A percentile compares a stretch with the other conserved stretches of the same genome.
Conservation (phyloP, 1,140 invertebrate species). For the Cydia strobilella region DNA sequence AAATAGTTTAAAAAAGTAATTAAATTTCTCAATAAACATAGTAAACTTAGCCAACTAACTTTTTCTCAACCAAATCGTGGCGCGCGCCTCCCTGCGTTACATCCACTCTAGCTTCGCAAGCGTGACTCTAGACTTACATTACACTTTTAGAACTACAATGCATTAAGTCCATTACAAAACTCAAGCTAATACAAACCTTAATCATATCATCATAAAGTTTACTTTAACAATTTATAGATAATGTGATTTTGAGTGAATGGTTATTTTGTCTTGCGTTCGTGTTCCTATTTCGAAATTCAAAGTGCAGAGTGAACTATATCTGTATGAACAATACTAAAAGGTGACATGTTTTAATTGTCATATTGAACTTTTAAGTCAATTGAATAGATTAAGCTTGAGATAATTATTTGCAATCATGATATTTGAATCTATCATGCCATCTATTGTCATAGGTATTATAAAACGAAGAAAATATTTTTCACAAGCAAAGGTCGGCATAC, state of each 20-base stretch:
- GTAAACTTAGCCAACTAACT: background rate
- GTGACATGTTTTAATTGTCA: background rate
- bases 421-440: background rate
- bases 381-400: background rate
- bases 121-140: constrained; percentile 3
- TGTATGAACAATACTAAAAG: background rate
- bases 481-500: too few relatives aligned
- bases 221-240: background rate
- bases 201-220: background rate
- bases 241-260: background rate
- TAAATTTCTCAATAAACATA: constrained; percentile 6
- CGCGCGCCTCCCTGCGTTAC: constrained; percentile 6
- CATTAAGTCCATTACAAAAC: background rate
- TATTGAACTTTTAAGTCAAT: background rate
- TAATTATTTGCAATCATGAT: background rate
- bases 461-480: too few relatives aligned
- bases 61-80: background rate
- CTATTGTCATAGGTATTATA: too few relatives aligned
- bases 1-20: background rate
- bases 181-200: background rate
- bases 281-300: background rate
- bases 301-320: constrained; percentile 10
- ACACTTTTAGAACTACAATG: background rate
- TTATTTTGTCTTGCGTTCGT: background rate
- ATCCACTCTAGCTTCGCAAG: background rate